phyloP scores from a whole-genome alignment of 2,113 vertebrate species.

The Butorides virescens region DNA sequence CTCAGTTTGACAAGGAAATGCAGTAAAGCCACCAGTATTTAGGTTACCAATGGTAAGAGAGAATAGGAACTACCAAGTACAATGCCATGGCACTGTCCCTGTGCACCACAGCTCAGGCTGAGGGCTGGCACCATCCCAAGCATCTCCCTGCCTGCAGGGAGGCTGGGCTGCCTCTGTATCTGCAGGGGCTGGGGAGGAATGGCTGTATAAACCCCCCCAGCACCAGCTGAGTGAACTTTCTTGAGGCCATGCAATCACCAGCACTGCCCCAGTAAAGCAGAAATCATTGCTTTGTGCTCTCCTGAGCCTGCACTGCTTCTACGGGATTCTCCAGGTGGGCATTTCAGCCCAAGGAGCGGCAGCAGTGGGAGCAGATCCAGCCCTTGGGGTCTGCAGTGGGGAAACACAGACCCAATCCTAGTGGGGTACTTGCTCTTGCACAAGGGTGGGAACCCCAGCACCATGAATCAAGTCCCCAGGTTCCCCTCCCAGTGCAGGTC shows the following conservation, averaged over 20 bases:
- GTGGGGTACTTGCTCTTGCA: neutral
- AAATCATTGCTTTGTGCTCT: neutral
- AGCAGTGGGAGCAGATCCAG: neutral
- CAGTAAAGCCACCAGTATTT: neutral
- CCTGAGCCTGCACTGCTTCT: neutral
- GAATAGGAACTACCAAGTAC: neutral
- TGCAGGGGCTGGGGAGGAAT: neutral
- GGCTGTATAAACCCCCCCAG: rapidly evolving
- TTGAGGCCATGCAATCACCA: neutral
- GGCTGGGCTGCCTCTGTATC: neutral
- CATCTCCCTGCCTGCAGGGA: neutral
- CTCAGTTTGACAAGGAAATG: neutral
- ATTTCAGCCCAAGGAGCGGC: rapidly evolving
- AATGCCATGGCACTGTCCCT: neutral
- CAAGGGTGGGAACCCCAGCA: neutral
- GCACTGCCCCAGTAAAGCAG: neutral
- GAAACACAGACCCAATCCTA: rapidly evolving
- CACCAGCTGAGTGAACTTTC: neutral
- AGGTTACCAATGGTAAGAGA: neutral
- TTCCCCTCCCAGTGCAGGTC: neutral
- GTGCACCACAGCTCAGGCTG: neutral
- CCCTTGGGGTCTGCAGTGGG: neutral
- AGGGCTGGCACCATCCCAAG: neutral
- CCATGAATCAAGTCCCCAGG: rapidly evolving
- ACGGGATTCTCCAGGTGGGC: rapidly evolving